Evolutionary conservation across 2,888 invertebrate species (phyloP).

Genomic region (Gymnocheta viridis): DNA sequence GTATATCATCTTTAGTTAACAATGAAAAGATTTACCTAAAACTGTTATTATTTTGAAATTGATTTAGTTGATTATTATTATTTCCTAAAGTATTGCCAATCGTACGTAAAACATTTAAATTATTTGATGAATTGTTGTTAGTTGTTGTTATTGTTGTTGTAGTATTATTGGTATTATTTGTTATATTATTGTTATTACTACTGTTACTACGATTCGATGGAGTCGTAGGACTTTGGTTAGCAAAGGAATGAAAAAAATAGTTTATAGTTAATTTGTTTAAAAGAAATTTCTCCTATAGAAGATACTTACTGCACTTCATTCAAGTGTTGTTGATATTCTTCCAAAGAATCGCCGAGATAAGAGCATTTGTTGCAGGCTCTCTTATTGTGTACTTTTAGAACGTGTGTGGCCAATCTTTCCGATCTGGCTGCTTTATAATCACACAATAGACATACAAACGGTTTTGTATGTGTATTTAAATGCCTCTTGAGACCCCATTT

Average conservation of each 20-base stretch:
- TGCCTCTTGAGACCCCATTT: slow-evolving; percentile 97
- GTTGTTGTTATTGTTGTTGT: slow-evolving; percentile 67
- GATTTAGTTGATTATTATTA: slow-evolving; percentile 81
- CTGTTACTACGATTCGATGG: slow-evolving; percentile 75
- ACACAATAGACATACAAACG: slow-evolving; percentile 94
- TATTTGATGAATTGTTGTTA: slow-evolving; percentile 76
- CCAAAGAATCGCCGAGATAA: slow-evolving; percentile 92
- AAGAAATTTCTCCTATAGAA: not conserved
- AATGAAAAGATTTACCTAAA: slow-evolving; percentile 79
- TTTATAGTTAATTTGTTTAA: slow-evolving; percentile 18
- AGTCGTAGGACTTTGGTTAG: slow-evolving; percentile 60
- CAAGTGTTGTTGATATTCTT: slow-evolving; percentile 90
- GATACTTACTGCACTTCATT: slow-evolving; percentile 88
- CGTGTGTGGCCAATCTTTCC: slow-evolving; percentile 94
- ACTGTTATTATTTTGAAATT: slow-evolving; percentile 79
- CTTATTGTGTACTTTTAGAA: slow-evolving; percentile 95
- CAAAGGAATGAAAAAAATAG: slow-evolving; percentile 29
- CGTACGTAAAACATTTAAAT: slow-evolving; percentile 81
- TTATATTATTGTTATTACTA: slow-evolving; percentile 74
- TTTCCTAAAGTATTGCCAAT: slow-evolving; percentile 82
- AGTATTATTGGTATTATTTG: slow-evolving; percentile 75
- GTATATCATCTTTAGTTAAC: not conserved
- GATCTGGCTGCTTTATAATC: slow-evolving; percentile 97
- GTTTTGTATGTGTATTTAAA: slow-evolving; percentile 95
- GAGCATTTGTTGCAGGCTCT: slow-evolving; percentile 94